Conservation (phyloP, 2,888 invertebrate species). For the Arctia plantaginis region DNA sequence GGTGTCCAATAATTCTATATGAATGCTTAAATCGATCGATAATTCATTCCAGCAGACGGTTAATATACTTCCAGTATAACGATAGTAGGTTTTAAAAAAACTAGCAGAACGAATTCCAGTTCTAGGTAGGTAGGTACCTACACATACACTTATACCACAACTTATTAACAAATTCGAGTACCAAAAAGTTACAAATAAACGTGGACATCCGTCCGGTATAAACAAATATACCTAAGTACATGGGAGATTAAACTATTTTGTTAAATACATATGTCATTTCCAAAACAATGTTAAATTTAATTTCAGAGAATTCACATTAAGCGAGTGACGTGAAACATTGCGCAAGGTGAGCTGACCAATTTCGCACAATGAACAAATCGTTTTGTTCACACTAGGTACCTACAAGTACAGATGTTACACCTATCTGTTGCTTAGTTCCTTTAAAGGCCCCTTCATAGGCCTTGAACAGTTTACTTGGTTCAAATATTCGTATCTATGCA, state of each 20-base stretch:
- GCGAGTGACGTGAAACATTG: slow-evolving; percentile 71
- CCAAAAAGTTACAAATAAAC: slow-evolving; percentile 37
- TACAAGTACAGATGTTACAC: slow-evolving; percentile 38
- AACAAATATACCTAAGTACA: slow-evolving; percentile 28
- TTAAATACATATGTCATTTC: slow-evolving; percentile 33
- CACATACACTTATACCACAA: slow-evolving; percentile 31
- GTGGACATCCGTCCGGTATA: slow-evolving; percentile 35
- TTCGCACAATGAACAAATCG: slow-evolving; percentile 62
- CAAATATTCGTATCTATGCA: slow-evolving; percentile 38
- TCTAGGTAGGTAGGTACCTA: slow-evolving; percentile 12
- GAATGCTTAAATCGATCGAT: background rate
- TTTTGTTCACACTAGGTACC: slow-evolving; percentile 58
- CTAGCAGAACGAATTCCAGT: slow-evolving; percentile 28
- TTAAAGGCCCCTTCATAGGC: slow-evolving; percentile 33
- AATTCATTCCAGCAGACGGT: background rate
- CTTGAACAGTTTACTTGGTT: slow-evolving; percentile 33
- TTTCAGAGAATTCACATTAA: slow-evolving; percentile 72
- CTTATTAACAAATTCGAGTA: slow-evolving; percentile 34
- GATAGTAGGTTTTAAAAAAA: slow-evolving; percentile 3
- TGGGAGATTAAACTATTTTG: slow-evolving; percentile 30
- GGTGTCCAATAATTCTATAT: background rate
- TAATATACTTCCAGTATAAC: background rate
- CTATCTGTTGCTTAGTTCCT: slow-evolving; percentile 46
- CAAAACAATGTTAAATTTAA: slow-evolving; percentile 60
- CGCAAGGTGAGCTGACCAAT: slow-evolving; percentile 73